A percentile compares a stretch with the other conserved stretches of the same genome.
Evolutionary conservation across 2,888 invertebrate species (phyloP).

Genomic region (Pterostichus madidus): DNA sequence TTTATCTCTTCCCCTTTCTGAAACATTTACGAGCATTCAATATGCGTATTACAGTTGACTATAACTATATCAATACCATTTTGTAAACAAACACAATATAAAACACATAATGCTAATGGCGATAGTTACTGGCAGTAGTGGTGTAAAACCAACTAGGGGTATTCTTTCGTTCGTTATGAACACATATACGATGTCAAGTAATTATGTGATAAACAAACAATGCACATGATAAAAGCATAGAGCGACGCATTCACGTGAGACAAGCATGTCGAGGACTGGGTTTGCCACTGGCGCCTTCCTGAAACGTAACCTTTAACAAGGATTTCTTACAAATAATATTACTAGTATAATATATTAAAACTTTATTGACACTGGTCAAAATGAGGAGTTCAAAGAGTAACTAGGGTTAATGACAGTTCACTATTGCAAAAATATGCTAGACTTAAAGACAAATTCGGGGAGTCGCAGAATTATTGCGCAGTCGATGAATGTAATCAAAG

Average conservation of each 20-base stretch:
- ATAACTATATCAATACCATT: constrained; percentile 23
- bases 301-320: too few species aligned
- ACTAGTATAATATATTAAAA: too few species aligned
- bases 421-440: too few species aligned
- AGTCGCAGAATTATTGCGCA: too few species aligned
- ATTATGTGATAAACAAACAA: constrained; percentile 34
- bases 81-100: constrained; percentile 10
- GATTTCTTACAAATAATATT: too few species aligned
- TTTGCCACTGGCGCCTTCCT: too few species aligned
- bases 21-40: constrained; percentile 7
- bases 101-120: constrained; percentile 35
- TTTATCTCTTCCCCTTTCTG: not conserved
- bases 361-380: too few species aligned
- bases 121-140: not conserved
- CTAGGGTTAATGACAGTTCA: too few species aligned
- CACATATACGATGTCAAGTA: constrained; percentile 2
- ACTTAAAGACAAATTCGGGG: too few species aligned
- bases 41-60: constrained; percentile 5
- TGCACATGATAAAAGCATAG: constrained; percentile 6
- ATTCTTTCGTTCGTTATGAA: constrained; percentile 20
- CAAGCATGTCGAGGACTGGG: too few species aligned
- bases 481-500: too few species aligned
- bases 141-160: constrained; percentile 8
- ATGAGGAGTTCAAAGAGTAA: too few species aligned
- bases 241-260: not conserved